phyloP scores from a whole-genome alignment of 92 coral and sea anemone genomes.

The Phenganax marumi region DNA sequence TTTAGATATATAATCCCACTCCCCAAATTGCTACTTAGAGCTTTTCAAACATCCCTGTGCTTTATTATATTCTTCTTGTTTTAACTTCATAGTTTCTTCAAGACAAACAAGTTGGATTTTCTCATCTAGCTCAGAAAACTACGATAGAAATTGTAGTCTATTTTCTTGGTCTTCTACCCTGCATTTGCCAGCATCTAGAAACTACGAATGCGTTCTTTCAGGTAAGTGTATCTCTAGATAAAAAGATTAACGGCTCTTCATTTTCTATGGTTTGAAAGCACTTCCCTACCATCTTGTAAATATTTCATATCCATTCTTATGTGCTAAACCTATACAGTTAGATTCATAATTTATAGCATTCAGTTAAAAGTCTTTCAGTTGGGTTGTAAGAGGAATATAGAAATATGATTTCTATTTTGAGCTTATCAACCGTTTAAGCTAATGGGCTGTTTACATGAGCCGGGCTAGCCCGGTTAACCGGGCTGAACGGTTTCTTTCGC shows the following conservation, averaged over 20 bases:
- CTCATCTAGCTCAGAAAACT: conserved; percentile 73
- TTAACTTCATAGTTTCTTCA: conserved; percentile 62
- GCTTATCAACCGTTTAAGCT: too few species aligned
- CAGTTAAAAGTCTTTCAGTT: too few species aligned
- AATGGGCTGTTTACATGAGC: too few species aligned
- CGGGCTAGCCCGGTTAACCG: too few species aligned
- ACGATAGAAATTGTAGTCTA: conserved; percentile 67
- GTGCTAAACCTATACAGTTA: too few species aligned
- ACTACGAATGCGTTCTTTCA: conserved; percentile 93
- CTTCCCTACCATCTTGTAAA: too few species aligned
- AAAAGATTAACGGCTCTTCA: neutral
- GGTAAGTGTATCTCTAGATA: conserved; percentile 33
- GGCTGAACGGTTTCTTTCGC: too few species aligned
- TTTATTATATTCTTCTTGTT: neutral
- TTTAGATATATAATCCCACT: neutral
- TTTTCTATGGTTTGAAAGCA: neutral
- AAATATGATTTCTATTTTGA: too few species aligned
- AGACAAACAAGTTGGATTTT: conserved; percentile 89
- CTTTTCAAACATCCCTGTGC: too few species aligned
- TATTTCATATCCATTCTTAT: too few species aligned
- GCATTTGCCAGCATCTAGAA: conserved; percentile 87
- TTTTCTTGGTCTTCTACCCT: conserved; percentile 73
- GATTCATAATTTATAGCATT: too few species aligned
- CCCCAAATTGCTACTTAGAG: neutral
- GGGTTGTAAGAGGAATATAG: too few species aligned